Evolutionary conservation across 2,797 vertebrate species (phyloP).

Genomic region (Amniataba percoides): DNA sequence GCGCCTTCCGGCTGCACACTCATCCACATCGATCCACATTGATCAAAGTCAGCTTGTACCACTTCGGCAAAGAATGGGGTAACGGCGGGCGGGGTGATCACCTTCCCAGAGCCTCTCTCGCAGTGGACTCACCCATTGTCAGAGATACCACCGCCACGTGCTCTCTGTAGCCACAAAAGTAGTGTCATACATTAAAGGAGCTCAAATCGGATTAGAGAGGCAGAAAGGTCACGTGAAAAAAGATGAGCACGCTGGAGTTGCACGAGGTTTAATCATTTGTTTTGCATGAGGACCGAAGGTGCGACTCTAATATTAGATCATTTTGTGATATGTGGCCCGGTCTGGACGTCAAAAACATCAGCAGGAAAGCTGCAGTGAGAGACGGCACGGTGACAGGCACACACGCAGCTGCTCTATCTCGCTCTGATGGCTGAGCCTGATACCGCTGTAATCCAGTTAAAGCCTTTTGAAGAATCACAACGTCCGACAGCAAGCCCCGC

Average conservation of each 20-base stretch:
- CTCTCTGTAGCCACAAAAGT: not conserved
- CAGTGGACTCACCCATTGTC: conserved; percentile 32
- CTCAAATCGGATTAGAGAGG: conserved; percentile 10
- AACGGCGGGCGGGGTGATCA: conserved; percentile 42
- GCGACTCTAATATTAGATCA: conserved; percentile 7
- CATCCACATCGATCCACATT: conserved; percentile 80
- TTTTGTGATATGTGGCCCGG: conserved; percentile 13
- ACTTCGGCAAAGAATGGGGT: conserved; percentile 67
- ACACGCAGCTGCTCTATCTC: conserved; percentile 68
- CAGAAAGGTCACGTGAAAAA: not conserved
- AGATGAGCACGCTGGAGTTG: not conserved
- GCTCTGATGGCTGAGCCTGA: conserved; percentile 75
- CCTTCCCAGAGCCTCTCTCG: conserved; percentile 44
- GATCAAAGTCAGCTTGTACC: conserved; percentile 77
- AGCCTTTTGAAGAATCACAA: conserved; percentile 80
- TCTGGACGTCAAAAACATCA: conserved; percentile 41
- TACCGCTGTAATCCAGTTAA: conserved; percentile 80
- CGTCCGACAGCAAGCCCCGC: conserved; percentile 72
- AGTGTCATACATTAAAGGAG: conserved; percentile 1
- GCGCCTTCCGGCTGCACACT: conserved; percentile 77
- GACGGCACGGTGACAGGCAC: conserved; percentile 56
- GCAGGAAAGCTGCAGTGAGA: conserved; percentile 40
- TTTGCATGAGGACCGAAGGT: not conserved
- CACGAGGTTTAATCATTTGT: conserved; percentile 3
- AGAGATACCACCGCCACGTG: conserved; percentile 1